Evolutionary conservation across 2,888 invertebrate genomes (phyloP).

Genomic region (Heliconius erato): DNA sequence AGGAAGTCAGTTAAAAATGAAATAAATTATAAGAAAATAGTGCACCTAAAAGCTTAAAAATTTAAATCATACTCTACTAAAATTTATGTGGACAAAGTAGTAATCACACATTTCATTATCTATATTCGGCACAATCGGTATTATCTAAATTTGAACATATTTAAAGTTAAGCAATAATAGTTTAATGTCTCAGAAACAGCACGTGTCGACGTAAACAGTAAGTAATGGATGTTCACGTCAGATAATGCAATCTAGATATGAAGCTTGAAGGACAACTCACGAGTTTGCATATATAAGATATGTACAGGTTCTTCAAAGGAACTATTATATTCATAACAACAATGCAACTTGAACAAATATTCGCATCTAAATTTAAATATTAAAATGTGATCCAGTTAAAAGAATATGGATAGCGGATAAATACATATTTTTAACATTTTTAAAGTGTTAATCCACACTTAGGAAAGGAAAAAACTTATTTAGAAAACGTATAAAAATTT

Average conservation of each 20-base stretch:
- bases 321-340: conserved; percentile 40
- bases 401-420: no score
- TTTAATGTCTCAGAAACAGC: conserved; percentile 1
- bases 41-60: no score
- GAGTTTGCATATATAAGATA: conserved; percentile 47
- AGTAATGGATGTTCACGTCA: conserved; percentile 45
- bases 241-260: conserved; percentile 43
- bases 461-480: no score
- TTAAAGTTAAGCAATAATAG: conserved; percentile 14
- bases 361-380: conserved; percentile 26
- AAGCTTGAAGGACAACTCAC: conserved; percentile 45
- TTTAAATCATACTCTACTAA: not conserved
- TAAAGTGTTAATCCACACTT: no score
- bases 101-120: not conserved
- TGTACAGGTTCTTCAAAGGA: conserved; percentile 36
- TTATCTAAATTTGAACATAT: not conserved
- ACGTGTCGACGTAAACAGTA: conserved; percentile 24
- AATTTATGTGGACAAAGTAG: not conserved
- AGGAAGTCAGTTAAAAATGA: no score
- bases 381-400: no score
- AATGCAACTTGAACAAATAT: conserved; percentile 22
- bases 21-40: no score
- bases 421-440: no score
- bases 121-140: not conserved
- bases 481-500: no score